Conservation (phyloP, 2,888 invertebrate species). For the Ochropleura leucogaster region DNA sequence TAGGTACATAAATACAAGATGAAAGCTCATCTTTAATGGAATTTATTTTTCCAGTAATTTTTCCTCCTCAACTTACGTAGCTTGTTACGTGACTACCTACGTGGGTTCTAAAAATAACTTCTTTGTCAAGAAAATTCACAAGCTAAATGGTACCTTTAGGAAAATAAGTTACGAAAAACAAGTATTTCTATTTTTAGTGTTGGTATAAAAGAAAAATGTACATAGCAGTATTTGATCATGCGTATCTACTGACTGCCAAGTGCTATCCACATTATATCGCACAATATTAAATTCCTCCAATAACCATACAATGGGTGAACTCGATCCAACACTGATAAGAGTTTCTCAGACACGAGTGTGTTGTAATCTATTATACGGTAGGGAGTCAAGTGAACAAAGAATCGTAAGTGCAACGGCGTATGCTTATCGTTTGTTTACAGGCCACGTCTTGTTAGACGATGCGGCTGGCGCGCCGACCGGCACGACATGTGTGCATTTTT, state of each 20-base stretch:
- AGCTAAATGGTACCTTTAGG: background rate
- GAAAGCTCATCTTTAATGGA: background rate
- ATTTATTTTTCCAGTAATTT: background rate
- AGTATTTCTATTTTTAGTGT: background rate
- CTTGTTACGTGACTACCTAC: background rate
- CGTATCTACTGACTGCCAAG: background rate
- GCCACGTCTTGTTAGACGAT: slow-evolving; percentile 75
- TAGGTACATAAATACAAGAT: background rate
- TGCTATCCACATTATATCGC: slow-evolving; percentile 8
- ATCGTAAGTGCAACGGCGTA: slow-evolving; percentile 70
- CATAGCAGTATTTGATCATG: background rate
- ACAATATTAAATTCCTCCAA: slow-evolving; percentile 48
- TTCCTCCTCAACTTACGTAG: background rate
- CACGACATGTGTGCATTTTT: slow-evolving; percentile 90
- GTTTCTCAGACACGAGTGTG: slow-evolving; percentile 73
- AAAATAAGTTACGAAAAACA: background rate
- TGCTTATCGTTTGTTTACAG: slow-evolving; percentile 84
- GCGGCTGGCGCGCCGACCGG: slow-evolving; percentile 76
- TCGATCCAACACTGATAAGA: slow-evolving; percentile 75
- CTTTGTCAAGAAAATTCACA: background rate
- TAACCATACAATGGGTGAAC: slow-evolving; percentile 66
- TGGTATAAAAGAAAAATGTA: background rate
- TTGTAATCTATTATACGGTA: slow-evolving; percentile 73
- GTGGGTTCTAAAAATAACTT: background rate
- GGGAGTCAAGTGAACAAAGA: slow-evolving; percentile 81